Percentiles rank a stretch among this genome's conserved stretches.
These are phyloP conservation scores for Lepidotrigona ventralis DNA, from an alignment of 1,140 invertebrate species.

Conservation along the genomic window DNA sequence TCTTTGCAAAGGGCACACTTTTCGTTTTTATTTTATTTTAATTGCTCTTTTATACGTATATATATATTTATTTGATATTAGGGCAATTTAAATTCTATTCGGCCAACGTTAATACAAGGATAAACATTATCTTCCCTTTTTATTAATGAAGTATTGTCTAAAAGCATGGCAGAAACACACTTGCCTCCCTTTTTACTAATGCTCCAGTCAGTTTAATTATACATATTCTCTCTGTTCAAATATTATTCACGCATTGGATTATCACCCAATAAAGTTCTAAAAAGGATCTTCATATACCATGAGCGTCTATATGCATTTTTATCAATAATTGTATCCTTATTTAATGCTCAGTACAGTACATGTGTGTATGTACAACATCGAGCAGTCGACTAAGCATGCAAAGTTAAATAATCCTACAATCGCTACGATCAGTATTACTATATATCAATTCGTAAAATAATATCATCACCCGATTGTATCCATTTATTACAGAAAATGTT, in stretches of 20 bases:
- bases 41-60: background rate
- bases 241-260: conserved; percentile 56
- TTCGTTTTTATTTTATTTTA: background rate
- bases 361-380: conserved; percentile 50
- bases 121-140: background rate
- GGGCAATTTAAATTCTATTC: conserved; percentile 29
- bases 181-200: conserved; percentile 38
- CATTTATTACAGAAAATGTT: conserved; percentile 45
- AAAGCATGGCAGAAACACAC: conserved; percentile 29
- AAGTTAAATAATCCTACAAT: conserved; percentile 65
- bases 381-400: conserved; percentile 72
- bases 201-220: conserved; percentile 63
- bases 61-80: background rate
- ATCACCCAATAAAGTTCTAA: conserved; percentile 65
- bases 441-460: conserved; percentile 63
- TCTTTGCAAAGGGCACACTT: background rate
- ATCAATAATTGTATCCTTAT: conserved; percentile 57
- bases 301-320: conserved; percentile 58
- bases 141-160: conserved; percentile 54
- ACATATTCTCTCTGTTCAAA: conserved; percentile 49
- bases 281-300: conserved; percentile 63
- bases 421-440: conserved; percentile 63
- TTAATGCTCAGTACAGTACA: conserved; percentile 54
- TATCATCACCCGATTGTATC: conserved; percentile 51
- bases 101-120: conserved; percentile 22